Conservation (phyloP, 23 tunicate species). For the Clavelina lepadiformis region DNA sequence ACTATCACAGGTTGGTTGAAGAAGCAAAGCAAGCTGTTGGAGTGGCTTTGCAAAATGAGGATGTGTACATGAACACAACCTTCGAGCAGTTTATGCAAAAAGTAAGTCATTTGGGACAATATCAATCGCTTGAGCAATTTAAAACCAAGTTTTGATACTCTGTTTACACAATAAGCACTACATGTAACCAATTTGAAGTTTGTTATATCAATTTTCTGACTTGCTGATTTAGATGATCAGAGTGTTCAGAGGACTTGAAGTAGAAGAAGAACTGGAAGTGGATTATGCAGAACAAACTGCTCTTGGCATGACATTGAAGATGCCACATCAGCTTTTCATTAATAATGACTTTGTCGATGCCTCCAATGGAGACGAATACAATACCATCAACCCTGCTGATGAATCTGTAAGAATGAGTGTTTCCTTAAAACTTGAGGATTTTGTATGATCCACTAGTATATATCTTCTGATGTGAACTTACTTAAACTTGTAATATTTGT, state of each 20-base stretch:
- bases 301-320: conserved; percentile 67
- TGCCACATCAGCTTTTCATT: conserved; percentile 94
- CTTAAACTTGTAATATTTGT: no score
- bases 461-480: no score
- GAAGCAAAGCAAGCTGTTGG: conserved; percentile 75
- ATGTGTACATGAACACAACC: conserved; percentile 93
- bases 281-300: conserved; percentile 75
- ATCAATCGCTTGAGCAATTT: background rate
- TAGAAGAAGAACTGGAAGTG: conserved; percentile 87
- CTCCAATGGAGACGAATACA: conserved; percentile 73
- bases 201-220: no score
- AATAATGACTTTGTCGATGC: conserved; percentile 89
- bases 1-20: conserved; percentile 69
- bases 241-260: conserved; percentile 76
- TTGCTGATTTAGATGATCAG: conserved; percentile 59
- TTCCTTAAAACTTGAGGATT: background rate
- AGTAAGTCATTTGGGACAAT: conserved; percentile 14
- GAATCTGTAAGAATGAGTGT: conserved; percentile 89
- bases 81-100: conserved; percentile 73
- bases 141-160: no score
- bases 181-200: no score
- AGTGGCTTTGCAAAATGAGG: conserved; percentile 82
- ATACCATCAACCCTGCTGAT: conserved; percentile 93
- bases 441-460: background rate
- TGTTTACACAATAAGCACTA: no score